Percentiles rank a stretch among this genome's conserved stretches.
Conservation (phyloP, 2,888 invertebrate genomes). For the Limnephilus auricula region DNA sequence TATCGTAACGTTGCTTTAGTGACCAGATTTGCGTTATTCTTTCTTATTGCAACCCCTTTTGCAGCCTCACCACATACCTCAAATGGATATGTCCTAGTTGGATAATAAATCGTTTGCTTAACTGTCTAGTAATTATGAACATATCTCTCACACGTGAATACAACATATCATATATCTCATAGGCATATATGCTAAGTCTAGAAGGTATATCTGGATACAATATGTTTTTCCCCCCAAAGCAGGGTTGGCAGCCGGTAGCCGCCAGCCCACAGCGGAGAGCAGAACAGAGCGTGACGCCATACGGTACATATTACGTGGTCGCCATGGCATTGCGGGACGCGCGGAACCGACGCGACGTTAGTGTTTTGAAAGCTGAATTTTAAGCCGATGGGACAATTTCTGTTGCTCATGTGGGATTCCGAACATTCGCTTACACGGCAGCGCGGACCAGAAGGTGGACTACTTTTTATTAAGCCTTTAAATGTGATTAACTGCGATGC, state of each 20-base stretch:
- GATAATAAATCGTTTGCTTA: too few species aligned
- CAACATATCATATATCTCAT: too few species aligned
- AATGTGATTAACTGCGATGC: background rate
- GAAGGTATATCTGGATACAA: background rate
- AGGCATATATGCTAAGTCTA: background rate
- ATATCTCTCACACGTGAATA: background rate
- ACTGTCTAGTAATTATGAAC: background rate
- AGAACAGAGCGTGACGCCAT: background rate
- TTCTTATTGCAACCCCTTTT: too few species aligned
- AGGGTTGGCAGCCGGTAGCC: background rate
- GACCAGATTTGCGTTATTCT: too few species aligned
- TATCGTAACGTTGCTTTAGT: too few species aligned
- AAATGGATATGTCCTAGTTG: background rate
- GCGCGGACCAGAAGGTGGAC: background rate
- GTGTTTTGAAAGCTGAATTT: constrained; percentile 32
- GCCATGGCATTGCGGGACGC: too few species aligned
- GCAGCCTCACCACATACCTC: background rate
- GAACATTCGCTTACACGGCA: constrained; percentile 2
- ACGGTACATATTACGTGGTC: background rate
- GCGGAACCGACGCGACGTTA: constrained; percentile 6
- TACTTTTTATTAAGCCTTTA: background rate
- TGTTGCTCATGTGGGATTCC: background rate
- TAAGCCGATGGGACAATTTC: constrained; percentile 28
- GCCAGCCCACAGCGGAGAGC: too few species aligned
- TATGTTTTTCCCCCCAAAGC: background rate